Percentiles rank a stretch among this genome's conserved stretches.
Evolutionary conservation across 2,888 invertebrate species (phyloP).

Genomic region (Ornithoptera priamus): DNA sequence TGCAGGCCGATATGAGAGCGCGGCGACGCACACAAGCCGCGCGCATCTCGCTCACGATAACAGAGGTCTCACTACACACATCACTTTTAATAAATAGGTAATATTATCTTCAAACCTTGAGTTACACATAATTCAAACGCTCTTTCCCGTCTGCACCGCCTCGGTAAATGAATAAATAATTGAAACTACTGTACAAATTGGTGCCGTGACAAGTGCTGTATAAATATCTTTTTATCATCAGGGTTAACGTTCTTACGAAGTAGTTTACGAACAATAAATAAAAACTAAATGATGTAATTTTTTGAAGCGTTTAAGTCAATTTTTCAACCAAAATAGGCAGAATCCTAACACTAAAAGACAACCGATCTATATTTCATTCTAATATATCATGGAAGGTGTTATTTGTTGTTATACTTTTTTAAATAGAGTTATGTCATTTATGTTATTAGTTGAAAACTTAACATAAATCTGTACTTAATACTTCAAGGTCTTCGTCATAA

Average conservation of each 20-base stretch:
- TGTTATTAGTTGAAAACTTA: conserved; percentile 1
- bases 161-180: conserved; percentile 36
- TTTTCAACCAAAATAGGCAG: conserved; percentile 16
- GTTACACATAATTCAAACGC: conserved; percentile 53
- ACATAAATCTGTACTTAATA: neutral
- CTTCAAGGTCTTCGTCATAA: neutral
- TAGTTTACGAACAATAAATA: conserved; percentile 11
- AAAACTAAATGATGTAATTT: conserved; percentile 3
- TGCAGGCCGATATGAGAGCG: conserved; percentile 64
- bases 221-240: conserved; percentile 34
- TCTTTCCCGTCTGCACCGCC: conserved; percentile 35
- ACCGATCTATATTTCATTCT: conserved; percentile 31
- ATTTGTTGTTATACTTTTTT: conserved; percentile 8
- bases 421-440: conserved; percentile 6
- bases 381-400: conserved; percentile 11
- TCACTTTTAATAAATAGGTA: conserved; percentile 68
- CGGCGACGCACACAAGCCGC: conserved; percentile 56
- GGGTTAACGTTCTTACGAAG: conserved; percentile 29
- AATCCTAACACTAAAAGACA: conserved; percentile 35
- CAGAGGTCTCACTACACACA: conserved; percentile 64
- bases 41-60: conserved; percentile 73
- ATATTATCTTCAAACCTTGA: conserved; percentile 67
- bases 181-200: conserved; percentile 32
- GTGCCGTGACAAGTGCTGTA: conserved; percentile 28
- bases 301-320: conserved; percentile 15